These are phyloP conservation scores for Pachyseris speciosa DNA, from an alignment of 64 coral and sea anemone species.

Conservation along the genomic window DNA sequence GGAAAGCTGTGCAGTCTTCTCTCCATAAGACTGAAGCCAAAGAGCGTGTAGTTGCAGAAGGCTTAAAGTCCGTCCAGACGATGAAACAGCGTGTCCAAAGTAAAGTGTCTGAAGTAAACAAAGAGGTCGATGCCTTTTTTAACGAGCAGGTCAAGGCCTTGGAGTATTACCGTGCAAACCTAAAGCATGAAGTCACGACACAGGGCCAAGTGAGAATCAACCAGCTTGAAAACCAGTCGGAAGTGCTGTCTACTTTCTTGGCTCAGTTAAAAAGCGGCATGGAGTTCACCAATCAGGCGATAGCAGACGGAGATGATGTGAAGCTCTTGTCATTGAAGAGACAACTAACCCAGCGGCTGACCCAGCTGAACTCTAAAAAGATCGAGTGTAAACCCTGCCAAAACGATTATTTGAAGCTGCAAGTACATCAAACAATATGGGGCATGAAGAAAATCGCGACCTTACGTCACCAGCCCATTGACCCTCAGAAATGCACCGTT, in stretches of 20 bases:
- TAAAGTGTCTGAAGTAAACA: neutral
- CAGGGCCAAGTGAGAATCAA: neutral
- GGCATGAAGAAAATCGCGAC: neutral
- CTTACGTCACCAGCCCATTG: neutral
- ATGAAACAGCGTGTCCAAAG: neutral
- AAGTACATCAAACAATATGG: neutral
- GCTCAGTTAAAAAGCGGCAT: neutral
- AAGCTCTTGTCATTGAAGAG: constrained; percentile 14
- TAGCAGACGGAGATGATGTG: constrained; percentile 4
- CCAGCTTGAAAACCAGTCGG: neutral
- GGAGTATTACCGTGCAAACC: neutral
- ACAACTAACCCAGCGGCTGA: constrained; percentile 8
- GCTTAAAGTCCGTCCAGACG: neutral
- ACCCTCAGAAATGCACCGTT: neutral
- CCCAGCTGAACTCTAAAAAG: constrained; percentile 13
- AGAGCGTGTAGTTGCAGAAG: neutral
- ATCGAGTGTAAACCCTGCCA: constrained; percentile 9
- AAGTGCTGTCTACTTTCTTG: neutral
- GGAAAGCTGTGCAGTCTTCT: neutral
- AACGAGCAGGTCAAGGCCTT: neutral
- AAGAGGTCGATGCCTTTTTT: neutral
- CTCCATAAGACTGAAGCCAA: neutral
- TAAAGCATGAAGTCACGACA: neutral
- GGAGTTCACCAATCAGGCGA: neutral
- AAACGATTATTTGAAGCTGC: neutral